Base-by-base conservation (phyloP, 2,113 vertebrate genomes). In the Corythaeola cristata region DNA sequence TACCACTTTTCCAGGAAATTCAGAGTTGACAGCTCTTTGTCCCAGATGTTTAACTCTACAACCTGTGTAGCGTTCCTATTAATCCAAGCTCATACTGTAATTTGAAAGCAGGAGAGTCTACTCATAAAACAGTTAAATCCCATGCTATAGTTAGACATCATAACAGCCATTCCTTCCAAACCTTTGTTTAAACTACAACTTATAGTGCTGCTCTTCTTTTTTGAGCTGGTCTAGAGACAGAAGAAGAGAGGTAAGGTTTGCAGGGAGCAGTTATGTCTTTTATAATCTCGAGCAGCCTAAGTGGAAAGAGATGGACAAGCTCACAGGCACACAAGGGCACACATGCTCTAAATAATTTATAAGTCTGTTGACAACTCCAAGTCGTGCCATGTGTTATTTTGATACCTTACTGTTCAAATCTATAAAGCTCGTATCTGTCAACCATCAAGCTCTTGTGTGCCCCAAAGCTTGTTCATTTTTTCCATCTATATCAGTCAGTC, bases 331-430 rank as follows among this genome's bases (percentile, higher is more conserved):
- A 80, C 83, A 92, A 95, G 94, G 95, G 88, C 83, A 88, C 59
- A 45, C 85, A 62, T 0, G 13, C 90, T 77, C 49, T 90, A 96
- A 95, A 96, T 95, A 90, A 93, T 96, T 95, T 93, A 92, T 90
- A 73, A 93, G 88, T 5, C 90, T 96, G 88, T 95, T 96, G 90
- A 93, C 94, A 93, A 88, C 83, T 96, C 90, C 92, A 92, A 95
- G 88, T 84, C 32, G 1, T 95, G 79, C 94, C 96, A 77, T 84
- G 95, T 95, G 92, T 96, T 96, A 95, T 93, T 96, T 93, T 86
- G 92, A 77, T 92, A 90, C 85, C 80, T 97, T 19, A 32, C 79
- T 95, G 59, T 50, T 89, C 79, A 62, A 74, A 87, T 20, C 76
- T 26, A 28, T 45, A 92, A 92, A 92, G 72, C 83, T 75, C 80